Evolutionary conservation across 2,888 invertebrate species (phyloP).

Genomic region (Tiphia femorata): DNA sequence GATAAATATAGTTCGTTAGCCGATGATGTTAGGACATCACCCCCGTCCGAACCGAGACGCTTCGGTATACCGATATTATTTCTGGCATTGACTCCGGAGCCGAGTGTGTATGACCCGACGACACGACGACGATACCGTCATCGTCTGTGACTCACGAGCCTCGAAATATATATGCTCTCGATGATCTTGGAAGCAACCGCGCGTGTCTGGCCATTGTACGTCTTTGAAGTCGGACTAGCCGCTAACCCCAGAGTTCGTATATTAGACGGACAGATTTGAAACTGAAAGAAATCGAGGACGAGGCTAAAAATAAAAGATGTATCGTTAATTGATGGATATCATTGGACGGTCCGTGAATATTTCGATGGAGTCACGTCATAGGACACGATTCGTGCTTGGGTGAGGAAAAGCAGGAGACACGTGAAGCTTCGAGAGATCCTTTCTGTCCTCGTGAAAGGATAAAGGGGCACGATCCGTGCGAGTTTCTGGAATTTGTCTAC

Average conservation of each 20-base stretch:
- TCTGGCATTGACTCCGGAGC: conserved; percentile 61
- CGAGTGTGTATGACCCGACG: conserved; percentile 44
- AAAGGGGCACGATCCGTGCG: conserved; percentile 13
- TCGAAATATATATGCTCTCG: conserved; percentile 48
- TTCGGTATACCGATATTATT: conserved; percentile 58
- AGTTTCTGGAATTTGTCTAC: conserved; percentile 20
- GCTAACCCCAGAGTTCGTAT: no score
- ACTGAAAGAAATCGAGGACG: no score
- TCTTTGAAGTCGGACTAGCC: neutral
- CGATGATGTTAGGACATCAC: conserved; percentile 58
- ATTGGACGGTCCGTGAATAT: no score
- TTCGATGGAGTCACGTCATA: no score
- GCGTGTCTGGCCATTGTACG: conserved; percentile 3
- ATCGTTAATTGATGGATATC: no score
- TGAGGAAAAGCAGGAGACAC: no score
- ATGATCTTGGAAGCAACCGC: conserved; percentile 22
- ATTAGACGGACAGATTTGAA: no score
- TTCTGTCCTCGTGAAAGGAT: no score
- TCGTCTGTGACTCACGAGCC: conserved; percentile 58
- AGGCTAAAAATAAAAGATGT: no score
- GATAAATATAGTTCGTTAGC: conserved; percentile 64
- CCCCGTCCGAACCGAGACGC: conserved; percentile 43
- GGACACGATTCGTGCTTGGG: no score
- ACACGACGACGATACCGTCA: conserved; percentile 47
- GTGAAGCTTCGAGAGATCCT: no score